Evolutionary conservation across 2,888 invertebrate genomes (phyloP), one percentile per base, ranked within the genome.

Genomic region (Drosophila suboccidentalis): DNA sequence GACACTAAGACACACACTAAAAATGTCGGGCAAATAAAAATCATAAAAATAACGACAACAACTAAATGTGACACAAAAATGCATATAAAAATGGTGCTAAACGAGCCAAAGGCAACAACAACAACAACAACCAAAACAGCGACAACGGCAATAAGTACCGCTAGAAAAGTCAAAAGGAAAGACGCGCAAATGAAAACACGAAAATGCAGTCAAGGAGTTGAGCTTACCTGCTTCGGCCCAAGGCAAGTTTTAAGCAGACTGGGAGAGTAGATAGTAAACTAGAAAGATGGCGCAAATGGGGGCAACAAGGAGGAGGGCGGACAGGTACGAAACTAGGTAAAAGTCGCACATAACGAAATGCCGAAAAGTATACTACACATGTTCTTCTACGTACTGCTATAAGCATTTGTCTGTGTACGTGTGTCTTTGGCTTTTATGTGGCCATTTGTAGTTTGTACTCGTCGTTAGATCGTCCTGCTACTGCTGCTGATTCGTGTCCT

Each of bases 21-120:
- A 87, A 82, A 76, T 82, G 82, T 82, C 74, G 69, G 61, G 69
- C 71, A 71, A 82, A 82, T 85, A 85, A 84, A 78, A 87, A 84
- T 84, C 84, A 87, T 82, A 87, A 78, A 82, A 80, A 68, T 75
- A 84, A 78, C 74, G 66, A 68, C 69, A 68, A 65, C 83, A 85
- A 75, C 83, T 77, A 85, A 80, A 86, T 82, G 76, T 78, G 87
- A 72, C 80, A 75, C 71, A 78, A 66, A 80, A 82, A 71, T 82
- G 80, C 74, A 76, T 82, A 84, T 78, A 80, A 78, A 84, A 82
- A 66, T 65, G 67, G 61, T 71, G 67, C 61, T 59, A 75, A 71
- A 65, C 71, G 59, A 66, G 55, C 67, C 41, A 63, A 63, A 53
- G 36, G 47, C 39, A 72, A 32, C 43, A 53, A 19, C 55, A 59